Evolutionary conservation across 2,888 invertebrate genomes (phyloP).

Genomic region (Ferrisia virgata): DNA sequence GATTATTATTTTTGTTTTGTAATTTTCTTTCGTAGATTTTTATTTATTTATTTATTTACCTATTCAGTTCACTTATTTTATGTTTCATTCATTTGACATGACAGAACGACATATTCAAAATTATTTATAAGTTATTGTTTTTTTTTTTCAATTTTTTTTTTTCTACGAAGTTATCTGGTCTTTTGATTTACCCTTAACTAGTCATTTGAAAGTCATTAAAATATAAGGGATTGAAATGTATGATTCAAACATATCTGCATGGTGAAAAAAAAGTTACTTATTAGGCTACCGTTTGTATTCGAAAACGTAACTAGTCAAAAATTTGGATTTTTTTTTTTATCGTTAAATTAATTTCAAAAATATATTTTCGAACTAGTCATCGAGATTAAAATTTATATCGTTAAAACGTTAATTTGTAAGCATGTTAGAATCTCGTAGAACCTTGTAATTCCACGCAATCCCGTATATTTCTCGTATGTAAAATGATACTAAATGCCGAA

Average conservation of each 20-base stretch:
- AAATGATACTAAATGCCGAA: not conserved
- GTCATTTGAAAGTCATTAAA: conserved; percentile 37
- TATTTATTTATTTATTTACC: not conserved
- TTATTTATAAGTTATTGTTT: not conserved
- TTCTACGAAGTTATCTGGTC: conserved; percentile 32
- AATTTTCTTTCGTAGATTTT: not conserved
- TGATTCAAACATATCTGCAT: conserved; percentile 16
- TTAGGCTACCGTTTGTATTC: conserved; percentile 12
- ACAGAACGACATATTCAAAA: conserved; percentile 27
- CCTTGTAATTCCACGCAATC: not conserved
- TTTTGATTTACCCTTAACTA: conserved; percentile 36
- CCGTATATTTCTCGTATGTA: not conserved
- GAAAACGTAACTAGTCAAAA: conserved; percentile 7
- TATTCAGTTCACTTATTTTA: not conserved
- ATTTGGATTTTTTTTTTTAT: not conserved
- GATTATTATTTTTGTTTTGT: not conserved
- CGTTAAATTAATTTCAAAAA: not conserved
- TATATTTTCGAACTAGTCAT: not conserved
- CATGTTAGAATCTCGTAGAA: conserved; percentile 2
- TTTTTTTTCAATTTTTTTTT: conserved; percentile 1
- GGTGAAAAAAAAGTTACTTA: conserved; percentile 13
- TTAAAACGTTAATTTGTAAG: conserved; percentile 11
- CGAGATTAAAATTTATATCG: not conserved
- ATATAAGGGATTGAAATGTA: conserved; percentile 12
- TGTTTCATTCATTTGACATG: not conserved